phyloP scores from a whole-genome alignment of 2,797 vertebrate genomes.

The Spondyliosoma cantharus region DNA sequence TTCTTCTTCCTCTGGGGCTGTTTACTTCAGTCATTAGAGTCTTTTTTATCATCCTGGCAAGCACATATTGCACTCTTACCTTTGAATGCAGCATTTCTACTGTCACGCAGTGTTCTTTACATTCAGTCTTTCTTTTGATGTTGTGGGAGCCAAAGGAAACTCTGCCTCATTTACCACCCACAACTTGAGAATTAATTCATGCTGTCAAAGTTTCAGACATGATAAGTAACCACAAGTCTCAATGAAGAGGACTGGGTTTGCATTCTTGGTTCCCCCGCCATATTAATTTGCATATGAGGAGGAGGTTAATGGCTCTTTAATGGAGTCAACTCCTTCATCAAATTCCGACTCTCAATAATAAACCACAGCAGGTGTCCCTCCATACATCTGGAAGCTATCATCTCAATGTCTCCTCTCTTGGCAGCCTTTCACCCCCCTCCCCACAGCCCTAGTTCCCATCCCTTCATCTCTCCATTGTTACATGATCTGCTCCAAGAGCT shows the following conservation, averaged over 20 bases:
- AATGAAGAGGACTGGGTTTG: conserved; percentile 2
- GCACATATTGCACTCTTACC: conserved; percentile 33
- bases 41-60: conserved; percentile 34
- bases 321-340: conserved; percentile 68
- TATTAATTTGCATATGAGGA: conserved; percentile 56
- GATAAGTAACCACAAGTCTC: background rate
- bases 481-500: conserved; percentile 79
- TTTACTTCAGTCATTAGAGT: conserved; percentile 37
- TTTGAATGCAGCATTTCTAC: conserved; percentile 42
- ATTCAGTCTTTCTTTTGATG: conserved; percentile 5
- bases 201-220: background rate
- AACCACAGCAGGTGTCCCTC: conserved; percentile 79
- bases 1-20: conserved; percentile 25
- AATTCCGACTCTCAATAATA: conserved; percentile 62
- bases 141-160: background rate
- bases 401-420: conserved; percentile 68
- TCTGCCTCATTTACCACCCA: conserved; percentile 1
- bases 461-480: conserved; percentile 81
- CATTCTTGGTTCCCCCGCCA: background rate
- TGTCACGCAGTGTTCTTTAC: conserved; percentile 45
- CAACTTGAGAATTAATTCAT: background rate
- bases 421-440: conserved; percentile 54
- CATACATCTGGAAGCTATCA: conserved; percentile 85
- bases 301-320: conserved; percentile 61
- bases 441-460: conserved; percentile 65